Evolutionary conservation across 2,113 vertebrate genomes (phyloP).

Genomic region (Anarhynchus alexandrinus): DNA sequence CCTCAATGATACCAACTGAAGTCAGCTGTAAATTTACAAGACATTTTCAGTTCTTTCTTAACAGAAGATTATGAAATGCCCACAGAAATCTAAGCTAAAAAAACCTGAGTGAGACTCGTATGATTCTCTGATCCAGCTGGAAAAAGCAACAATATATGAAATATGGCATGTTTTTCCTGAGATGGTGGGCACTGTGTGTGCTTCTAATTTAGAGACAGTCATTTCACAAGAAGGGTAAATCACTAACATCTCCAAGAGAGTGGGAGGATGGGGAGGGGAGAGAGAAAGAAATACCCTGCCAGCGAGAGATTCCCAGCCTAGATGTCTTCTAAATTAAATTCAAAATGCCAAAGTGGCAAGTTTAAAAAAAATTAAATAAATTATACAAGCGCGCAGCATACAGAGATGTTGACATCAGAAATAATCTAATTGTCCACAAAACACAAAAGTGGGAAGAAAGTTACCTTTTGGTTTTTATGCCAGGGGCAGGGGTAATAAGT

Average conservation of each 20-base stretch:
- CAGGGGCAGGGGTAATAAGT: neutral
- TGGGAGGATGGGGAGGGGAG: neutral
- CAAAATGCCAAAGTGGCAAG: neutral
- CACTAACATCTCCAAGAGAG: slow-evolving; percentile 26
- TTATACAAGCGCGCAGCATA: neutral
- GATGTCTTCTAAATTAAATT: neutral
- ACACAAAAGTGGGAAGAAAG: neutral
- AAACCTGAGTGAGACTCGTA: neutral
- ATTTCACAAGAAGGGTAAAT: slow-evolving; percentile 26
- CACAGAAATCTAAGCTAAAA: neutral
- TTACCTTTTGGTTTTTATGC: neutral
- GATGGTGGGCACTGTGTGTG: neutral
- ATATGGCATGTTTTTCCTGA: neutral
- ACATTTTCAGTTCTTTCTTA: neutral
- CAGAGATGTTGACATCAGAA: neutral
- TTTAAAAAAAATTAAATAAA: neutral
- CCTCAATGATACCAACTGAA: neutral
- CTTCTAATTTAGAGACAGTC: slow-evolving; percentile 7
- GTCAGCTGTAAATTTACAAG: neutral
- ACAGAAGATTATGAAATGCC: neutral
- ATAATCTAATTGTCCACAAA: neutral
- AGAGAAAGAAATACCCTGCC: slow-evolving; percentile 1
- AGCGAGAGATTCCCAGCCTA: slow-evolving; percentile 1
- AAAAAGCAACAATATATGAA: slow-evolving; percentile 25
- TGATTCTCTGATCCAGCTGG: neutral